These are phyloP conservation scores for Tanytarsus gracilentus DNA, from an alignment of 2,888 invertebrate genomes.

Conservation along the genomic window DNA sequence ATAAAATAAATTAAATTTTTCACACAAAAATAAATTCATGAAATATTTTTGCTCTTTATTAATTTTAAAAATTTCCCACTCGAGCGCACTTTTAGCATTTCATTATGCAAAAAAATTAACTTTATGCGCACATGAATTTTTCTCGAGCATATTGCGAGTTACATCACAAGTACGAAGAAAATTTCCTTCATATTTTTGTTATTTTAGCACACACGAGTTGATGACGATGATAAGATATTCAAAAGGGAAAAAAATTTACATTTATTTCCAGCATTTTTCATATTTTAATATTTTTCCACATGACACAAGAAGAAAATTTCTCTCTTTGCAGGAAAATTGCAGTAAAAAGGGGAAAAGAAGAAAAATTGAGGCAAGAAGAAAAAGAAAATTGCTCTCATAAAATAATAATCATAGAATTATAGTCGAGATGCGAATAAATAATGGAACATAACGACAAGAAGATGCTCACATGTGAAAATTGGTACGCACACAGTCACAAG, in stretches of 20 bases:
- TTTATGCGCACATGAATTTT: no score
- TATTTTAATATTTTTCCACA: constrained; percentile 6
- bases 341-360: not conserved
- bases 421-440: constrained; percentile 26
- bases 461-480: not conserved
- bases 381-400: constrained; percentile 28
- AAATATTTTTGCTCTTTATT: no score
- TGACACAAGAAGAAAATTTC: no score
- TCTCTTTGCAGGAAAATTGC: no score
- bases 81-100: no score
- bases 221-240: constrained; percentile 13
- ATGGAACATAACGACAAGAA: not conserved
- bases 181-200: no score
- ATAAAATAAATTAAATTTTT: no score
- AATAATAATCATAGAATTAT: constrained; percentile 29
- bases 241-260: constrained; percentile 19
- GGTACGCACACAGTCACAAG: not conserved
- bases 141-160: no score
- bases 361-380: not conserved
- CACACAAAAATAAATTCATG: no score
- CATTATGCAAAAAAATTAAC: no score
- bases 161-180: no score
- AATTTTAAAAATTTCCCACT: no score
- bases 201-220: not conserved
- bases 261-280: constrained; percentile 16